A percentile compares a stretch with the other conserved stretches of the same genome.
These are phyloP conservation scores for Gasteruption jaculator DNA, from an alignment of 2,888 invertebrate species.

Conservation along the genomic window DNA sequence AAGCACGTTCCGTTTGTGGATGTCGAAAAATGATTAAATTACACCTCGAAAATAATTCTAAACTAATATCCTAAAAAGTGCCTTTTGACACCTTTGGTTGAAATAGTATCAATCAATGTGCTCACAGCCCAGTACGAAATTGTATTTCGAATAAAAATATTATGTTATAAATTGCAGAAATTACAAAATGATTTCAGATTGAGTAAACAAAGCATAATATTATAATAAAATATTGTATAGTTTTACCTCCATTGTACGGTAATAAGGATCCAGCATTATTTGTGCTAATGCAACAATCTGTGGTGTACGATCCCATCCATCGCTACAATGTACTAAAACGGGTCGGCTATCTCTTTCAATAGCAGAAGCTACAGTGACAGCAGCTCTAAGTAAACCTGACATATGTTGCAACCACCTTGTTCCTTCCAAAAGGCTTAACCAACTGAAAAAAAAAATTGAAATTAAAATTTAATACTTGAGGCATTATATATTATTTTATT, in stretches of 20 bases:
- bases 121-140: no score
- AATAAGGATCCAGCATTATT: conserved; percentile 88
- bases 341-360: conserved; percentile 79
- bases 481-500: neutral
- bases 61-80: no score
- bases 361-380: conserved; percentile 74
- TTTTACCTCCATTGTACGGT: conserved; percentile 82
- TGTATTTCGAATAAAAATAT: conserved; percentile 6
- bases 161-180: conserved; percentile 3
- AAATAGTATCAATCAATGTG: no score
- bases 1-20: no score
- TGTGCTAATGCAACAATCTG: conserved; percentile 93
- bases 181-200: conserved; percentile 3
- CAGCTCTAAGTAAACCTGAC: conserved; percentile 77
- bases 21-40: no score
- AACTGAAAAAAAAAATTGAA: conserved; percentile 58
- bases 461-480: neutral
- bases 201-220: no score
- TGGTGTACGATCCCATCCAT: conserved; percentile 98
- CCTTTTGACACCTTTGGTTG: no score
- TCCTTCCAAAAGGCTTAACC: conserved; percentile 83
- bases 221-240: no score
- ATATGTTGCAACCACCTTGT: conserved; percentile 91
- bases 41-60: no score
- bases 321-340: conserved; percentile 95